Conservation (phyloP, 2,113 vertebrate species). For the Rhadina sibilatrix region DNA sequence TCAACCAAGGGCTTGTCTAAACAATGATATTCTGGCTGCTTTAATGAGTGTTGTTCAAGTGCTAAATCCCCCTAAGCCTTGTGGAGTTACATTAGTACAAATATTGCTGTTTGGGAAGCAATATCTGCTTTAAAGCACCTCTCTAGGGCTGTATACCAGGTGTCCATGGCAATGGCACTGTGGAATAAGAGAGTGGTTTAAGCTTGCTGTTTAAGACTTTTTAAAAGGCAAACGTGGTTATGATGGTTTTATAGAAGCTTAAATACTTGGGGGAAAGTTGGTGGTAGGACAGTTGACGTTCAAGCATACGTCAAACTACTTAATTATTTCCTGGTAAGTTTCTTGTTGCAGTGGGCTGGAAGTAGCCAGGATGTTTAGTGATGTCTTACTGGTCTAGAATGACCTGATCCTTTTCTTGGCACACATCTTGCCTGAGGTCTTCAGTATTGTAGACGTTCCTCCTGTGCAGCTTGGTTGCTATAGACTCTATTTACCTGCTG, state of each 20-base stretch:
- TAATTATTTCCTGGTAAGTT: constrained; percentile 12
- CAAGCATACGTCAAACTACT: not conserved
- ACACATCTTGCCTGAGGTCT: not conserved
- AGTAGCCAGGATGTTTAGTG: not conserved
- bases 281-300: not conserved
- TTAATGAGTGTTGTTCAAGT: not conserved
- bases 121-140: not conserved
- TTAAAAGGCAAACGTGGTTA: not conserved
- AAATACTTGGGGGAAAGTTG: not conserved
- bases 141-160: not conserved
- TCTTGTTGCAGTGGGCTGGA: not conserved
- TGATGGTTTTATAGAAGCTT: not conserved
- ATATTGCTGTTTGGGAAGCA: not conserved
- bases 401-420: not conserved
- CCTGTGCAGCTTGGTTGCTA: not conserved
- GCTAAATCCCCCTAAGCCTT: not conserved
- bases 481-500: not conserved
- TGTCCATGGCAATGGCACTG: rapidly evolving
- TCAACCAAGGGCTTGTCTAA: constrained; percentile 21
- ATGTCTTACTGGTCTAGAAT: not conserved
- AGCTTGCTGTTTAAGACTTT: not conserved
- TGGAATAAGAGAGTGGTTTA: not conserved
- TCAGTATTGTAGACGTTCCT: not conserved
- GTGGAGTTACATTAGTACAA: not conserved
- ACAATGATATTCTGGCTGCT: not conserved